A percentile compares a stretch with the other conserved stretches of the same genome.
phyloP scores from a whole-genome alignment of 2,888 invertebrate genomes.

The Polydesmus complanatus region DNA sequence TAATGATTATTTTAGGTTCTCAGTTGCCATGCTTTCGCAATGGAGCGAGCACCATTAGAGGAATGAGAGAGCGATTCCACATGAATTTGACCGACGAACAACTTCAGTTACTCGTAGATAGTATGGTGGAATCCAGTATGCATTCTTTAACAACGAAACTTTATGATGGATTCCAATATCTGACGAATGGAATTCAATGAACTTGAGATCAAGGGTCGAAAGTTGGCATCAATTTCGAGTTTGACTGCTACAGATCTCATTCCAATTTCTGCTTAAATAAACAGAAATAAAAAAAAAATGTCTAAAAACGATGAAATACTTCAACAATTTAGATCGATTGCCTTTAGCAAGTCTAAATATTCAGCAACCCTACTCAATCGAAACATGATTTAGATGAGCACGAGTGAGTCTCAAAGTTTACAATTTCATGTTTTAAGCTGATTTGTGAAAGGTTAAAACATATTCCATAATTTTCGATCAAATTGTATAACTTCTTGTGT shows the following conservation, averaged over 20 bases:
- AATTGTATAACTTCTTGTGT: no score
- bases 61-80: conserved; percentile 88
- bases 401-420: no score
- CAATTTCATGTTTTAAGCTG: no score
- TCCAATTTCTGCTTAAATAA: no score
- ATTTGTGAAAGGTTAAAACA: no score
- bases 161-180: conserved; percentile 98
- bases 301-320: no score
- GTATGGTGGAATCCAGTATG: conserved; percentile 84
- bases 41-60: conserved; percentile 75
- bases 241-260: no score
- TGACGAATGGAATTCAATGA: conserved; percentile 86
- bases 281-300: not conserved
- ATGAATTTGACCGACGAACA: conserved; percentile 87
- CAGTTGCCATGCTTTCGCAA: conserved; percentile 93
- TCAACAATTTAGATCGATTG: no score
- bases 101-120: conserved; percentile 77
- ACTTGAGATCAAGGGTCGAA: not conserved
- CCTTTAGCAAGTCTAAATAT: no score
- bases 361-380: no score
- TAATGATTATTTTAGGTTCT: conserved; percentile 49
- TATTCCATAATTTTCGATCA: no score
- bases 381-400: no score
- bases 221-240: not conserved
- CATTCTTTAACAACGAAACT: conserved; percentile 93